These are phyloP conservation scores for Hydrotaea diabolus DNA, from an alignment of 2,888 invertebrate species.

Conservation along the genomic window DNA sequence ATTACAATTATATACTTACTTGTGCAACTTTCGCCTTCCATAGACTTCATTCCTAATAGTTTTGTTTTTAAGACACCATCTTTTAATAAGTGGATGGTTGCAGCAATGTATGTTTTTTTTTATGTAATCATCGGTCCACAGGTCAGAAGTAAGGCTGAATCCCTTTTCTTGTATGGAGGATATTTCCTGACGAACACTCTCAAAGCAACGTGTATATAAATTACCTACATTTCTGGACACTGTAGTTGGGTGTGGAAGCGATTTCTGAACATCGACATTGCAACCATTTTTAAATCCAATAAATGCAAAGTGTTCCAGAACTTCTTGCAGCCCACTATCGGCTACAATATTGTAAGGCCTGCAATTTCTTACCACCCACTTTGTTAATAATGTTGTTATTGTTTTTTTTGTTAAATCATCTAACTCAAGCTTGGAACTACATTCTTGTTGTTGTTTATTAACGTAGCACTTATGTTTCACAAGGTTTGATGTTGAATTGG, in stretches of 20 bases:
- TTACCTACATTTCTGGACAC: slow-evolving; percentile 51
- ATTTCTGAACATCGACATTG: slow-evolving; percentile 57
- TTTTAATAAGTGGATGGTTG: slow-evolving; percentile 35
- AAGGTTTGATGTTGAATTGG: too few relatives aligned
- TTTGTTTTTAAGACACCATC: background rate
- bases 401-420: too few relatives aligned
- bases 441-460: too few relatives aligned
- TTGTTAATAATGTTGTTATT: too few relatives aligned
- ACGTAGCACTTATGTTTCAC: too few relatives aligned
- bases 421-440: too few relatives aligned
- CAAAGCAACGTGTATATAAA: background rate
- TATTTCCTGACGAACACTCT: too few relatives aligned
- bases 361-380: too few relatives aligned
- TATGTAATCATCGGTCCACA: slow-evolving; percentile 56
- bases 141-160: slow-evolving; percentile 55
- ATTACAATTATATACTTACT: too few relatives aligned
- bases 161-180: slow-evolving; percentile 47
- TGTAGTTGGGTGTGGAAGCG: slow-evolving; percentile 57
- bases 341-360: slow-evolving; percentile 50
- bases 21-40: too few relatives aligned
- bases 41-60: too few relatives aligned
- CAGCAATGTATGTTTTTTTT: too few relatives aligned
- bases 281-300: slow-evolving; percentile 57
- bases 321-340: slow-evolving; percentile 52
- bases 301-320: slow-evolving; percentile 48